Evolutionary conservation across 2,888 invertebrate genomes (phyloP).

Genomic region (Oscheius sp.): DNA sequence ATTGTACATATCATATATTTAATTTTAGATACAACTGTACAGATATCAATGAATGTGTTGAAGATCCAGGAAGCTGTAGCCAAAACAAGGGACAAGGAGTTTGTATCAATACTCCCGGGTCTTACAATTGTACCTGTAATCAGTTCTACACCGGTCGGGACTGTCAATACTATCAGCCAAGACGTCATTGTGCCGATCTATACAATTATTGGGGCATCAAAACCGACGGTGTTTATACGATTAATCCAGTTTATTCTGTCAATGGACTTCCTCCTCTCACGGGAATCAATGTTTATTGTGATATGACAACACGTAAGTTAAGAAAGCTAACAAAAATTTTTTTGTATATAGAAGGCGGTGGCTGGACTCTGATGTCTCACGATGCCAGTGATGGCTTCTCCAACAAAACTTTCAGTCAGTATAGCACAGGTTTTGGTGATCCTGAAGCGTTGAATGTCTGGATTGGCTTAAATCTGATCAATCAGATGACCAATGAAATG

Average conservation of each 20-base stretch:
- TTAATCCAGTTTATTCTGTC: constrained; percentile 21
- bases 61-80: constrained; percentile 70
- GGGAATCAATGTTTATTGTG: constrained; percentile 40
- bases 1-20: background rate
- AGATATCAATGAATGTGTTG: constrained; percentile 57
- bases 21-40: constrained; percentile 45
- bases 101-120: constrained; percentile 78
- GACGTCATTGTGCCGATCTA: constrained; percentile 60
- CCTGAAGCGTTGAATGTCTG: constrained; percentile 39
- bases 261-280: constrained; percentile 23
- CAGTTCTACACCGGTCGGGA: constrained; percentile 46
- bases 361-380: constrained; percentile 55
- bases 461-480: constrained; percentile 56
- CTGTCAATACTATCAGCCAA: constrained; percentile 54
- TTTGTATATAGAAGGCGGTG: too few species aligned
- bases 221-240: constrained; percentile 42
- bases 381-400: constrained; percentile 34
- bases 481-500: constrained; percentile 47
- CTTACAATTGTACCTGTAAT: constrained; percentile 75
- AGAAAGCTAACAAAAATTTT: too few species aligned
- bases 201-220: constrained; percentile 48
- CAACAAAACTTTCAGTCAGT: constrained; percentile 35
- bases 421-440: constrained; percentile 49
- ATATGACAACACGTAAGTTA: constrained; percentile 34
- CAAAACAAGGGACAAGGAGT: constrained; percentile 73